Conservation (phyloP, 2,888 invertebrate species). For the Panopea generosa region DNA sequence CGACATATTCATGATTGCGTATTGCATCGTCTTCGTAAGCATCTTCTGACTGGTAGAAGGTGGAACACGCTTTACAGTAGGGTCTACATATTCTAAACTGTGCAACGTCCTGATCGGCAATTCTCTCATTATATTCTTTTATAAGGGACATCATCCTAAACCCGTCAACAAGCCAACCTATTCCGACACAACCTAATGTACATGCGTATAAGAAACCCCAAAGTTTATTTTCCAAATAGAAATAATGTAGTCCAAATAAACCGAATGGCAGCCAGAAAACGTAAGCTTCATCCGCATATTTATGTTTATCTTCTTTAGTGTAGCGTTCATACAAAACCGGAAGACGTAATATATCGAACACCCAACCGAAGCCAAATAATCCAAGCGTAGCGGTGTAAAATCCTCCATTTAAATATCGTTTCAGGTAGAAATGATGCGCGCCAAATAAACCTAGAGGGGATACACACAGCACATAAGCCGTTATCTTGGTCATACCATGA, state of each 20-base stretch:
- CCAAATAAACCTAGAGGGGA: conserved; percentile 59
- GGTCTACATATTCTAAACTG: conserved; percentile 55
- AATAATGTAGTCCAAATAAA: conserved; percentile 64
- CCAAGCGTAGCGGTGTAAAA: conserved; percentile 54
- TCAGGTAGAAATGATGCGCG: conserved; percentile 58
- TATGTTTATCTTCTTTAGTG: conserved; percentile 59
- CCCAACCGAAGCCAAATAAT: conserved; percentile 60
- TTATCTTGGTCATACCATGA: conserved; percentile 58
- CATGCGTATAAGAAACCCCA: conserved; percentile 66
- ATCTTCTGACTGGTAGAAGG: conserved; percentile 38
- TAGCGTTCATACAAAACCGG: conserved; percentile 61
- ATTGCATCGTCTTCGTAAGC: conserved; percentile 30
- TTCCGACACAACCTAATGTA: conserved; percentile 56
- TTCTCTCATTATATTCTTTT: conserved; percentile 49
- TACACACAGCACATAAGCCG: conserved; percentile 57
- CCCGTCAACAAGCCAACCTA: conserved; percentile 64
- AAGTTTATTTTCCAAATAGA: conserved; percentile 53
- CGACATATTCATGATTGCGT: conserved; percentile 30
- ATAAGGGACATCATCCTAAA: conserved; percentile 47
- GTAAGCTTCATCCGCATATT: conserved; percentile 66
- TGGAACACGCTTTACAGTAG: conserved; percentile 40
- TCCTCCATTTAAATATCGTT: conserved; percentile 56
- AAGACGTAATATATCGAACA: conserved; percentile 56
- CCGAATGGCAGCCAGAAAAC: conserved; percentile 64
- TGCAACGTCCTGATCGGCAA: conserved; percentile 48